These are phyloP conservation scores for Strix aluco DNA, from an alignment of 2,113 vertebrate genomes.

Conservation along the genomic window DNA sequence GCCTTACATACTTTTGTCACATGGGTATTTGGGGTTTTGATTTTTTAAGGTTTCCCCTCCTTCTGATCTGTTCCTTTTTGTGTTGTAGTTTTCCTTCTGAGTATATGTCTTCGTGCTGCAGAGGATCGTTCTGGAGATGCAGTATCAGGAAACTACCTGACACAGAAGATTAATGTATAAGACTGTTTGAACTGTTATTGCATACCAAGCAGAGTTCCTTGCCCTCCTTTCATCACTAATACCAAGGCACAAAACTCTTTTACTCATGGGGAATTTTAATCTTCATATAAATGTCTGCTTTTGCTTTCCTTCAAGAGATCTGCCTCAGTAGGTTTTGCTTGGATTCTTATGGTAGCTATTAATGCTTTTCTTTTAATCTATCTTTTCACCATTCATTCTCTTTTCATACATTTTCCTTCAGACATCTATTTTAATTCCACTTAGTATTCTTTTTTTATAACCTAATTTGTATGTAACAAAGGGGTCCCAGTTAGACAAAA, in stretches of 20 bases:
- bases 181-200: conserved; percentile 24
- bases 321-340: not conserved
- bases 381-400: not conserved
- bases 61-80: not conserved
- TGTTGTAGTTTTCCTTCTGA: not conserved
- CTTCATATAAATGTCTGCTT: not conserved
- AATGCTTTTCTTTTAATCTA: not conserved
- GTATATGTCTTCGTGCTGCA: not conserved
- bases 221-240: conserved; percentile 18
- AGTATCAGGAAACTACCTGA: conserved; percentile 30
- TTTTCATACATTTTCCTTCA: not conserved
- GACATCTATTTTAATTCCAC: not conserved
- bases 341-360: not conserved
- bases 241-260: not conserved
- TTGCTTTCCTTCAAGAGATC: not conserved
- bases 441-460: not conserved
- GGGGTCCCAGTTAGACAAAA: not conserved
- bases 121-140: conserved; percentile 1
- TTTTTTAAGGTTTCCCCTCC: not conserved
- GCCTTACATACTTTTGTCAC: not conserved
- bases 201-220: conserved; percentile 29
- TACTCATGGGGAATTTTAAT: conserved; percentile 19
- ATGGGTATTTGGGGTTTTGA: not conserved
- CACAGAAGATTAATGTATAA: conserved; percentile 49
- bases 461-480: not conserved